Base-by-base conservation (phyloP, 2,888 invertebrate genomes). In the Brassicogethes aeneus region DNA sequence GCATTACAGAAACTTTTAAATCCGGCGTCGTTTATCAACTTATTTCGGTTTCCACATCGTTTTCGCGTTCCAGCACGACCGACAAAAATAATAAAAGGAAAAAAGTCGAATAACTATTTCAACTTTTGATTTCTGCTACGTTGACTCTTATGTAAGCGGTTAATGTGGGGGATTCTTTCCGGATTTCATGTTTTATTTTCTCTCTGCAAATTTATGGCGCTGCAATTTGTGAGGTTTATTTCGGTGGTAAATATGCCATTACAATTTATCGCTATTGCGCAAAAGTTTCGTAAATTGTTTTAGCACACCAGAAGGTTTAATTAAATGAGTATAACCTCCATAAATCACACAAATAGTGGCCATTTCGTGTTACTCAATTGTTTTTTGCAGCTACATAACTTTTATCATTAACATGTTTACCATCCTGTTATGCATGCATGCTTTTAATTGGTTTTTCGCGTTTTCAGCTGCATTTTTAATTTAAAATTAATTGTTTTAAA, bases 1-100 rank as follows among this genome's bases (percentile, higher is more conserved):
- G 44, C 41, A 32, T 44, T 52, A 47, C 56, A 55, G 58, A 57
- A 59, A 59, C 58, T 56, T 59, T 59, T 59, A 58, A 56, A 55
- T 50, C 52, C 53, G 53, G 48, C 47, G 54, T 47, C 57, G 51
- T 57, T 57, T 52, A 57, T 57, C 57, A 54, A 55, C 50, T 52
- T 23, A 7, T 7, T 10, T 23, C 23, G n/a, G n/a, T n/a, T n/a
- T n/a, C n/a, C n/a, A n/a, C n/a, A n/a, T n/a, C n/a, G n/a, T n/a
- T n/a, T n/a, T n/a, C n/a, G n/a, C n/a, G n/a, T n/a, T n/a, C 10
- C 23, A 10, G 23, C 10, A 5, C 23, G 23, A 23, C 23, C 23
- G 23, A 23, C 23, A 23, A 23, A 23, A 23, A 23, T 23, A 23
- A 23, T 23, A 23, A 10, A 23, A 23, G n/a, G n/a, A n/a, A n/a